Percentiles rank a stretch among this genome's conserved stretches.
phyloP scores from a whole-genome alignment of 2,888 invertebrate species.

The Xanthia togata region DNA sequence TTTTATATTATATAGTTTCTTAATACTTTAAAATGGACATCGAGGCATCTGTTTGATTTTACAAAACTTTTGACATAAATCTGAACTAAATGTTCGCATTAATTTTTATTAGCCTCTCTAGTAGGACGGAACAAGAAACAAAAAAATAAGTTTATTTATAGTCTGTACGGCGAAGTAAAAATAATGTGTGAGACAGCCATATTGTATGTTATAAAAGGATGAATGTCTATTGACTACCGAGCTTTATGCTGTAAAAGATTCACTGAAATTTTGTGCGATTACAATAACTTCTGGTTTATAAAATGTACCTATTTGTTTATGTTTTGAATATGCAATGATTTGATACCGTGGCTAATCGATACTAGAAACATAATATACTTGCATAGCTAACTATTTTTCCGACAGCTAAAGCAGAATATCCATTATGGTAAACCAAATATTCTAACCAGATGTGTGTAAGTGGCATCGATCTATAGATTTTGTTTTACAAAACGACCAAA shows the following conservation, averaged over 20 bases:
- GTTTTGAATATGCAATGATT: neutral
- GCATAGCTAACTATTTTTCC: neutral
- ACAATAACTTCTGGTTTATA: constrained; percentile 39
- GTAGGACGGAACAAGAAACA: constrained; percentile 48
- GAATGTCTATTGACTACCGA: constrained; percentile 52
- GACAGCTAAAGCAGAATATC: neutral
- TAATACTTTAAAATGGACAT: constrained; percentile 54
- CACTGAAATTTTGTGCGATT: constrained; percentile 23
- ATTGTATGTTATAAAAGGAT: constrained; percentile 57
- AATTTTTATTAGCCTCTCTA: constrained; percentile 64
- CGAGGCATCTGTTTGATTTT: constrained; percentile 63
- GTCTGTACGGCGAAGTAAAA: constrained; percentile 51
- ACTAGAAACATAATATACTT: neutral
- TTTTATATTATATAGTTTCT: constrained; percentile 50
- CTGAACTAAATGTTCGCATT: constrained; percentile 62
- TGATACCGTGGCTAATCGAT: neutral
- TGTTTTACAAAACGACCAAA: constrained; percentile 40
- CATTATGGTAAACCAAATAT: neutral
- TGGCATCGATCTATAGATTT: too few relatives aligned
- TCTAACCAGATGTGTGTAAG: too few relatives aligned
- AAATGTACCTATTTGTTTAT: neutral
- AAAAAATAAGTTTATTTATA: constrained; percentile 61
- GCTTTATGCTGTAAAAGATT: constrained; percentile 38
- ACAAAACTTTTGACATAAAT: constrained; percentile 62
- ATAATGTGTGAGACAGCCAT: constrained; percentile 56